Evolutionary conservation across 2,113 vertebrate genomes (phyloP), one percentile per base, ranked within the genome.

Genomic region (Hyperoodon ampullatus): DNA sequence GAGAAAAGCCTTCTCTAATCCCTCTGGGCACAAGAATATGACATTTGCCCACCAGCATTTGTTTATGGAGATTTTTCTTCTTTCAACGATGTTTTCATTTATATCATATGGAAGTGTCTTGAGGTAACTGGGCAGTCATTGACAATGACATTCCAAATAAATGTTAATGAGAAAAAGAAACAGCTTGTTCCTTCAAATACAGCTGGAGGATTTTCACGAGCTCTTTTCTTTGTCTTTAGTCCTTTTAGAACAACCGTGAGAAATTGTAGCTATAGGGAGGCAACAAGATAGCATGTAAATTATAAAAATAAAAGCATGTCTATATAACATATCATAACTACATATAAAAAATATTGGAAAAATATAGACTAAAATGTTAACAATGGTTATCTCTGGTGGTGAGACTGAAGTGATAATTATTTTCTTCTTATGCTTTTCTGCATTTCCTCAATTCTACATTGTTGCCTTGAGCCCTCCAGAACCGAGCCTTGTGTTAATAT

Each of bases 261-360:
- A 93, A 96, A 75, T 75, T 47, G 30, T 60, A 91, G 75, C 65
- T 60, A 85, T 11, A 42, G 6, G 24, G 15, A 96, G 58, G 35
- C 82, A 95, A 95, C 35, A 94, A 65, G 63, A 93, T 47, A 93
- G 26, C 33, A 74, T 82, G 47, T 53, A 87, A 95, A 94, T 60
- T 89, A 87, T 42, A 72, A 96, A 93, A 94, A 86, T 91, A 93
- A 80, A 61, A 61, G 74, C 42, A n/a, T 50, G 19, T 35, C 14
- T 21, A 47, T 39, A 92, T n/a, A 28, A 65, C 7, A 33, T 65
- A 85, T 24, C 47, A 88, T 86, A 91, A 91, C 86, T 65, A 65
- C 53, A 78, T 1, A 50, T 60, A 44, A 78, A 88, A 93, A 95
- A 58, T 42, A 95, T 63, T 68, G 60, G 74, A 93, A 95, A 97